Base-by-base conservation (phyloP, 1,140 invertebrate species). In the Pseudobourletiella spinata region DNA sequence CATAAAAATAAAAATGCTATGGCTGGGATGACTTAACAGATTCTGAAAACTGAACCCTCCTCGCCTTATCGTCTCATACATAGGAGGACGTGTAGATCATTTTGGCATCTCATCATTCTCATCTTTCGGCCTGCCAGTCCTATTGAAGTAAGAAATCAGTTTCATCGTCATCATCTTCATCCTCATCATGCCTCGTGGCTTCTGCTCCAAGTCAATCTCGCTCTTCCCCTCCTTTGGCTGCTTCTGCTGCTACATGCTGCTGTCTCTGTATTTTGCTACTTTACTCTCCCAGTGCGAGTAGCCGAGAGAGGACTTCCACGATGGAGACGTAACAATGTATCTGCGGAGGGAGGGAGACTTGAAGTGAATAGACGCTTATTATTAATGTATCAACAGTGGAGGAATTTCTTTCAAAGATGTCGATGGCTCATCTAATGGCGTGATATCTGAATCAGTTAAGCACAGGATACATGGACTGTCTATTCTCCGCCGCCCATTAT, bases 391-490 rank as follows among this genome's bases (percentile, higher is more conserved):
- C 44, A 48, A 48, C 44, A 22, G 44, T 48, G 44, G 20, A 48
- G 44, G 44, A 48, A 48, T 48, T 48, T 48, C 44, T 48, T 22
- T 48, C 14, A 48, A 22, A 48, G 11, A 15, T 48, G 44, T 48
- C 44, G 44, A 48, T 48, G 44, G 44, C 44, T 48, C 44, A 48
- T 48, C 44, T 48, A 15, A 48, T 48, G 44, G 44, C 44, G 44
- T 48, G 44, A 48, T 48, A 48, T 48, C 44, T 48, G 44, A 48
- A 48, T 48, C 44, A 48, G 44, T 48, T 48, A 48, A 48, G 44
- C 11, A 48, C 22, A 48, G 44, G 44, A 48, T 48, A 6, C 22
- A 48, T 48, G 14, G 44, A 18, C 44, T 48, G 44, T 22, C 44
- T 48, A 48, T 48, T 48, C 44, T 48, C 11, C 18, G 20, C 44